Evolutionary conservation across 2,113 vertebrate genomes (phyloP).

Genomic region (Toxotes chatareus): DNA sequence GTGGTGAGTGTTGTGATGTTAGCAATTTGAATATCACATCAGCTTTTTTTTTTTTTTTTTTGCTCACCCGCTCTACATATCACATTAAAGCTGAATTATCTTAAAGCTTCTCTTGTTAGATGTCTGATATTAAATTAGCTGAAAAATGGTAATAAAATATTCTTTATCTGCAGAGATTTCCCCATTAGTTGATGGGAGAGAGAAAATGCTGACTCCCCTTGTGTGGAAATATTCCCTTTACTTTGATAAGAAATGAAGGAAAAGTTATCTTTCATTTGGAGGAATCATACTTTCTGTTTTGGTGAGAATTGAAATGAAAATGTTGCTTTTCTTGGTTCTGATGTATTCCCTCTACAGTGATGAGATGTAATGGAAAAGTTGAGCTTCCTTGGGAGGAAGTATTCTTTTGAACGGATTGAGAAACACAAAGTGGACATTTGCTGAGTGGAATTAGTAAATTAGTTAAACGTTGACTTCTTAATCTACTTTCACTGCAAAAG

Average conservation of each 20-base stretch:
- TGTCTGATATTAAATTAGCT: slow-evolving; percentile 25
- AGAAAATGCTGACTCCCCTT: slow-evolving; percentile 25
- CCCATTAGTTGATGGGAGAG: slow-evolving; percentile 25
- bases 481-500: too few species aligned
- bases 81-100: slow-evolving; percentile 13
- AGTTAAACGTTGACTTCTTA: too few species aligned
- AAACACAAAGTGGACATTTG: neutral
- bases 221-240: slow-evolving; percentile 1
- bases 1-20: neutral
- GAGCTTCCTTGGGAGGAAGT: neutral
- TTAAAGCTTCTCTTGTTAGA: slow-evolving; percentile 14
- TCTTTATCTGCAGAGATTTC: slow-evolving; percentile 25
- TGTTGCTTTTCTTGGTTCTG: neutral
- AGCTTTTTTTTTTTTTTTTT: neutral
- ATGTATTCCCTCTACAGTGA: neutral
- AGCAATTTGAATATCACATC: neutral
- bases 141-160: slow-evolving; percentile 26
- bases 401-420: neutral
- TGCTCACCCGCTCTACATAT: neutral
- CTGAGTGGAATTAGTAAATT: too few species aligned
- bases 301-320: neutral
- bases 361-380: neutral
- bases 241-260: neutral
- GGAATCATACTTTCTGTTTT: neutral
- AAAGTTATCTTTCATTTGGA: neutral